Evolutionary conservation across 2,113 vertebrate genomes (phyloP).

Genomic region (Diadophis punctatus): DNA sequence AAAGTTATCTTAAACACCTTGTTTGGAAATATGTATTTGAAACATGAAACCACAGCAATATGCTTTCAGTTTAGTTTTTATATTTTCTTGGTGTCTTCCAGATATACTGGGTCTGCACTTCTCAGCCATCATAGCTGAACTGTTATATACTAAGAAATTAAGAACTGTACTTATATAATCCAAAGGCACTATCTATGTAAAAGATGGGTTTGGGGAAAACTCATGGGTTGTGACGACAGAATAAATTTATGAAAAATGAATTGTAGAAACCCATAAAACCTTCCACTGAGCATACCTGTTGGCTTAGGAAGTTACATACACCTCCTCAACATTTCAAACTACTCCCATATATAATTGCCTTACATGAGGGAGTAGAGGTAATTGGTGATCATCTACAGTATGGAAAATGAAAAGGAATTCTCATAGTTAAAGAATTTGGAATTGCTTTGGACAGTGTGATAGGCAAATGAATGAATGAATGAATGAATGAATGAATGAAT

Average conservation of each 20-base stretch:
- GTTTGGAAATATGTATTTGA: not conserved
- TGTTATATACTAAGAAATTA: not conserved
- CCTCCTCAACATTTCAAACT: not conserved
- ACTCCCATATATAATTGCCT: not conserved
- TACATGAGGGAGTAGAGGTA: not conserved
- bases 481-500: too few relatives aligned
- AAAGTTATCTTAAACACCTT: not conserved
- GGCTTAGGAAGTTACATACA: not conserved
- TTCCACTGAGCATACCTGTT: not conserved
- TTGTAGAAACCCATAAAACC: not conserved
- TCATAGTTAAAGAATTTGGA: not conserved
- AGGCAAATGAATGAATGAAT: too few relatives aligned
- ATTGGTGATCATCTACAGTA: not conserved
- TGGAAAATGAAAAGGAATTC: not conserved
- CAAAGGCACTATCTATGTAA: not conserved
- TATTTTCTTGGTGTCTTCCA: not conserved
- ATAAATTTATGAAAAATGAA: not conserved
- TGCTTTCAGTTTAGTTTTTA: not conserved
- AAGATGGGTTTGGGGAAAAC: not conserved
- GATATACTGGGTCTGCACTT: not conserved
- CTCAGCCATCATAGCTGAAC: not conserved
- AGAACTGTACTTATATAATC: not conserved
- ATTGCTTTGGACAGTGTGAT: too few relatives aligned
- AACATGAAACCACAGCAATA: not conserved
- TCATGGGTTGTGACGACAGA: not conserved